Evolutionary conservation across 2,797 vertebrate genomes (phyloP), one percentile per base, ranked within the genome.

Genomic region (Synaphobranchus kaupii): DNA sequence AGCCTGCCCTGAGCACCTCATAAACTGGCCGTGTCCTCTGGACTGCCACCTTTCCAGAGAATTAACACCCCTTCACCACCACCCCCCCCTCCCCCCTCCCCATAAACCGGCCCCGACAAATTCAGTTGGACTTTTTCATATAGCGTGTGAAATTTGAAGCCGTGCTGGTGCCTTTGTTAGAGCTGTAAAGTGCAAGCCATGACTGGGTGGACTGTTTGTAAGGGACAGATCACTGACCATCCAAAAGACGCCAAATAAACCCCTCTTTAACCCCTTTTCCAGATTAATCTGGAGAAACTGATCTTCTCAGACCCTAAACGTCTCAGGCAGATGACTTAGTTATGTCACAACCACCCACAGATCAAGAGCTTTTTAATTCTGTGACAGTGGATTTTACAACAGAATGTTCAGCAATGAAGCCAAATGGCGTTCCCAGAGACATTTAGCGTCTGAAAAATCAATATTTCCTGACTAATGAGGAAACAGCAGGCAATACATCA

Each of bases 1-100:
- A 97, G 95, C 94, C 93, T 93, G 91, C 93, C 91, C 94, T 90
- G 50, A 91, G 94, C 93, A 93, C 89, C 95, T 95, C 95, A 92
- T 96, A 96, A 96, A 96, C 93, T 91, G 90, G 88, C 89, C 90
- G 91, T 93, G 93, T 94, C 93, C 89, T 84, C 91, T 90, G 91
- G 92, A 60, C 93, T 91, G 83, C 93, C 92, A 94, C 94, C 92
- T 93, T 76, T 92, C 92, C 90, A 93, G 92, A 92, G 39, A 90
- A 88, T 91, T 87, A 91, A 90, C 92, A 91, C 83, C 86, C 86
- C 87, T 89, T 84, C n/a, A 25, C 47, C 50, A 34, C 54, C 83
- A 20, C n/a, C 71, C 68, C 47, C n/a, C 25, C 15, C 84, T 10
- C 22, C 86, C 88, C 90, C 85, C n/a, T 10, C 47, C 63, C 86